Percentiles rank a stretch among this genome's conserved stretches.
Conservation (phyloP, 2,113 vertebrate genomes). For the Chaenocephalus aceratus region DNA sequence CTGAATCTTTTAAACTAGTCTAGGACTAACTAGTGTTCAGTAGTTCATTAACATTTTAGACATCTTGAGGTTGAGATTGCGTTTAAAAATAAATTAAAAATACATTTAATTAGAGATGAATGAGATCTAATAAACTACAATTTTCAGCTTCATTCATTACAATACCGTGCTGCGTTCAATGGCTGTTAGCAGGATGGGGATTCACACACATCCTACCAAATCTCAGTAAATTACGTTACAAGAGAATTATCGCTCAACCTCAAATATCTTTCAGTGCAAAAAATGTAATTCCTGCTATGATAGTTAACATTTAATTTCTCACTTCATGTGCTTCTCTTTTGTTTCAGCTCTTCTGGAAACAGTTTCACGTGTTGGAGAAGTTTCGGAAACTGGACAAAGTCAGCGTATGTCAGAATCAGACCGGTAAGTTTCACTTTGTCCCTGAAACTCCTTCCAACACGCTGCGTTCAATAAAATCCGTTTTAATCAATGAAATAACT, state of each 20-base stretch:
- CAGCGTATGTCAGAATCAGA: background rate
- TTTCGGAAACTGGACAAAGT: background rate
- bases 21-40: background rate
- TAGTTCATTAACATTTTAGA: too few relatives aligned
- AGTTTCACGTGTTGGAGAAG: background rate
- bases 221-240: background rate
- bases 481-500: too few relatives aligned
- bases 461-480: background rate
- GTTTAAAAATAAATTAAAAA: background rate
- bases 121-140: background rate
- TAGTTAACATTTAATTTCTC: background rate
- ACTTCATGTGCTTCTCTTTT: background rate
- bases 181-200: slow-evolving; percentile 10
- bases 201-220: background rate
- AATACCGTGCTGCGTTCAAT: slow-evolving; percentile 22
- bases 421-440: background rate
- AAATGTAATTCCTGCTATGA: background rate
- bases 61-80: too few relatives aligned
- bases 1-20: background rate
- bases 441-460: background rate
- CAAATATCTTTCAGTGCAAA: background rate
- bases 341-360: background rate
- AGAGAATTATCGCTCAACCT: background rate
- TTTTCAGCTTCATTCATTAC: background rate
- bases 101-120: background rate